phyloP scores from a whole-genome alignment of 1,140 invertebrate species.

The Heliconius melpomene region DNA sequence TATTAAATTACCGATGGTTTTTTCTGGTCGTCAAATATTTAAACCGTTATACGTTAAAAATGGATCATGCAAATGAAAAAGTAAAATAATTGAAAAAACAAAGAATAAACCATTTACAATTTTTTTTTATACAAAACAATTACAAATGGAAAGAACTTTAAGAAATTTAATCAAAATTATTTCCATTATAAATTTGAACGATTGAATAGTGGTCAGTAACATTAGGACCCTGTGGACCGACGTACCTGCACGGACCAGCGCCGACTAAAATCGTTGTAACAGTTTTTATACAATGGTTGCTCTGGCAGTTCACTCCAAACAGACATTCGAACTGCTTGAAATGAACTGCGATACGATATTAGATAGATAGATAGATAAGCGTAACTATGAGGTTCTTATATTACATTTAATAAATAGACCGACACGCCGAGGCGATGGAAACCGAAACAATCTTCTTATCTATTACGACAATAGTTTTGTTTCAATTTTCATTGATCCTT shows the following conservation, averaged over 20 bases:
- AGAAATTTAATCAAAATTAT: neutral
- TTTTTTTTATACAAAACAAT: neutral
- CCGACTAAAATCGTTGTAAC: conserved; percentile 69
- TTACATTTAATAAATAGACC: conserved; percentile 41
- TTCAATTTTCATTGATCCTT: conserved; percentile 3
- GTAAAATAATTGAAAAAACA: neutral
- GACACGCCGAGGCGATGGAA: neutral
- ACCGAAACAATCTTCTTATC: conserved; percentile 2
- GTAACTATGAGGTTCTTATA: conserved; percentile 57
- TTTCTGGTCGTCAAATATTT: neutral
- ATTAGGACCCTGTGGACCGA: conserved; percentile 71
- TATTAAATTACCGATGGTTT: neutral
- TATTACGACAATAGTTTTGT: neutral
- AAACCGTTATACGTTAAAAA: neutral
- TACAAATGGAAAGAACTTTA: neutral
- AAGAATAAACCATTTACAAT: neutral
- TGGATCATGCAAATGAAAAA: neutral
- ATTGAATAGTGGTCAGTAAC: conserved; percentile 1
- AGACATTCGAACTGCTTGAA: conserved; percentile 18
- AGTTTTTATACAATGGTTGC: conserved; percentile 49
- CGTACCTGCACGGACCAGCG: conserved; percentile 52
- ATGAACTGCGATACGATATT: conserved; percentile 45
- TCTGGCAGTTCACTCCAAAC: conserved; percentile 47
- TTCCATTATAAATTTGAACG: neutral
- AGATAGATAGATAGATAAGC: conserved; percentile 43